Evolutionary conservation across 2,113 vertebrate genomes (phyloP), one percentile per base, ranked within the genome.

Genomic region (Seriola quinqueradiata): DNA sequence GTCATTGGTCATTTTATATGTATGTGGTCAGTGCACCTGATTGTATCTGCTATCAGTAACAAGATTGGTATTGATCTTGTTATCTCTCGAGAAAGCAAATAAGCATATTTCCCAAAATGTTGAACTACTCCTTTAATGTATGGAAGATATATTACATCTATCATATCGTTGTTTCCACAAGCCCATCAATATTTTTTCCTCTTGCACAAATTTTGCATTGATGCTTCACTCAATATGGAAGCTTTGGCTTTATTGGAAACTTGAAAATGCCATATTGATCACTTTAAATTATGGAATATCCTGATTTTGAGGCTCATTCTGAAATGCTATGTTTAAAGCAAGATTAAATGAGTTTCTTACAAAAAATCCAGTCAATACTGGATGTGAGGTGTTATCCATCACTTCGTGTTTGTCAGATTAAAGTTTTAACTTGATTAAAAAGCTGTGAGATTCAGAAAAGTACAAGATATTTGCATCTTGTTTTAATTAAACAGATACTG

Each of bases 401-500:
- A 52, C 2, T n/a, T 52, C 19, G 7, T 17, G 19, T 8, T 52
- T 19, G 50, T 52, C 17, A 12, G 25, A 72, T 57, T 5, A 23
- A 72, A 32, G 28, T n/a, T 34, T 44, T 25, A 16, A 63, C 16
- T 42, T 7, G 10, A 55, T 44, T 34, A 55, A 55, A 59, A 64
- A 38, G 19, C 61, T 40, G n/a, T 36, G 28, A 66, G 28, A n/a
- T 50, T 66, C 40, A 13, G 1, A 40, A 63, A 61, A 61, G 36
- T 58, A 58, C 28, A 58, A 58, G 23, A 25, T 58, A 55, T n/a
- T 44, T 54, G 10, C 40, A 63, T 32, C 63, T 23, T 14, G 38
- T 74, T 32, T 50, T 36, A 48, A 34, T 69, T 46, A 57, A 83
- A 58, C 8, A 3, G 0, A 74, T 68, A n/a, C 40, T 23, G 57